Evolutionary conservation across 2,797 vertebrate genomes (phyloP).

Genomic region (Neosilurus hyrtlii): DNA sequence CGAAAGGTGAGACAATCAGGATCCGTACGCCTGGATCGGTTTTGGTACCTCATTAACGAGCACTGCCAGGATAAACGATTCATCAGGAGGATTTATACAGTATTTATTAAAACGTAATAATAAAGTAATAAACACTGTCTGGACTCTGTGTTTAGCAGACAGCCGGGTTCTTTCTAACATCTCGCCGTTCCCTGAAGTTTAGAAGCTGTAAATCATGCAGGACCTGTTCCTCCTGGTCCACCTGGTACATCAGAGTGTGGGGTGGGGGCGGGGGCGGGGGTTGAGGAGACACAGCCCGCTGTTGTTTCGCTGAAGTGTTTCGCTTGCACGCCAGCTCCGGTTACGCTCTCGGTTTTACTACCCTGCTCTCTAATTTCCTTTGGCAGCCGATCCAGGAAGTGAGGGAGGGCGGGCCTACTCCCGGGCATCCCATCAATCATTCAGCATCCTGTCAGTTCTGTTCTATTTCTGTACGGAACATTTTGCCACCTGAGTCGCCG

Average conservation of each 20-base stretch:
- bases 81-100: too few species aligned
- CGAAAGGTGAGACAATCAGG: constrained; percentile 74
- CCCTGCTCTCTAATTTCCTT: constrained; percentile 27
- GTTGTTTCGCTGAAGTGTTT: constrained; percentile 21
- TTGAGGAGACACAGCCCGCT: too few species aligned
- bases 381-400: constrained; percentile 4
- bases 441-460: constrained; percentile 15
- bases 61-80: too few species aligned
- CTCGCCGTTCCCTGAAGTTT: not conserved
- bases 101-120: too few species aligned
- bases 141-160: not conserved
- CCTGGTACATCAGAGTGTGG: constrained; percentile 34
- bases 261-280: not conserved
- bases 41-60: not conserved
- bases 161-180: constrained; percentile 30
- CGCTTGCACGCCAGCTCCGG: constrained; percentile 25
- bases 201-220: not conserved
- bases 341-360: constrained; percentile 32
- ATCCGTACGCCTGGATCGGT: not conserved
- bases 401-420: constrained; percentile 6
- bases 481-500: constrained; percentile 26
- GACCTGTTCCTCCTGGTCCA: not conserved
- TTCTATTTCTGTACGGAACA: constrained; percentile 29
- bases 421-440: constrained; percentile 41
- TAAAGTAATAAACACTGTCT: not conserved